Evolutionary conservation across 1,140 invertebrate species (phyloP), one percentile per base, ranked within the genome.

Genomic region (Thrips palmi): DNA sequence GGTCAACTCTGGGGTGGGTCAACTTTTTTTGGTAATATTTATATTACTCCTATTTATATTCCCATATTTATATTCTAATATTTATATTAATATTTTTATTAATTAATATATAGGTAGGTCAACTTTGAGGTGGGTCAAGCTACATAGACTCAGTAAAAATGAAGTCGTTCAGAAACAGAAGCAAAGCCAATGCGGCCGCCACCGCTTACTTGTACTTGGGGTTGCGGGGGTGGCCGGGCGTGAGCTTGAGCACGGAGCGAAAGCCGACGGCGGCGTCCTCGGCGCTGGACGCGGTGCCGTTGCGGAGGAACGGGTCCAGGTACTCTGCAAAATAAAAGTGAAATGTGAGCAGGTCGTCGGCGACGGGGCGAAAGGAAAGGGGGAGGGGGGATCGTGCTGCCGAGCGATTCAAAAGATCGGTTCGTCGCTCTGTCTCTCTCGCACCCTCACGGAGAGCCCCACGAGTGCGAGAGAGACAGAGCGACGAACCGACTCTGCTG

Each of bases 221-320:
- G 53, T 76, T 74, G 44, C 65, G 67, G 4, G 73, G 72, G 54
- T 73, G 68, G 2, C 73, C 77, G 12, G 73, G 71, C 2, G 74
- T 79, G 41, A 79, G 54, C 57, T 74, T 70, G 43, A 83, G 57
- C 38, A 78, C 70, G 22, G 74, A 74, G 49, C 74, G 63, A 54
- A 78, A 80, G 24, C 69, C 72, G 50, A 68, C 58, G 22, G 70
- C 60, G 47, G 72, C 68, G n/a, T 42, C 44, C 60, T 68, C n/a
- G 41, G 59, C 64, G 36, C 54, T 53, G 11, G 42, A 47, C 52
- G 52, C 55, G 12, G 43, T 49, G 46, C 51, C 50, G 48, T 60
- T 65, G 53, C 65, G 63, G 44, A 72, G 48, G 49, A 64, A 68
- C 23, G 68, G 71, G 51, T 77, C 71, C 45, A 76, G 56, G 51